Evolutionary conservation across 1,140 invertebrate species (phyloP).

Genomic region (Bombus breviceps): DNA sequence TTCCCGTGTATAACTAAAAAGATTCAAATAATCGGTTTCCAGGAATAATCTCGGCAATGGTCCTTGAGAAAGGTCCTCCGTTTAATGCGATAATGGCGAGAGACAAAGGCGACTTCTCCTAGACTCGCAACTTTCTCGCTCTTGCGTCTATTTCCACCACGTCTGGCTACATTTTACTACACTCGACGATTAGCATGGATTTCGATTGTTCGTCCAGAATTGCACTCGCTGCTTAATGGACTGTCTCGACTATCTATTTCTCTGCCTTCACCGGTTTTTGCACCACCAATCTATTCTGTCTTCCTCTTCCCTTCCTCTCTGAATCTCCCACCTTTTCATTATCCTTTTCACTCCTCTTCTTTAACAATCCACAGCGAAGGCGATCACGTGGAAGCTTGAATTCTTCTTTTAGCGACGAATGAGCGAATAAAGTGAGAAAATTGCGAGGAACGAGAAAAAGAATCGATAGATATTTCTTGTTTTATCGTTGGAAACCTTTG

Average conservation of each 20-base stretch:
- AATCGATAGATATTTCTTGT: too few relatives aligned
- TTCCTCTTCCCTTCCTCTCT: background rate
- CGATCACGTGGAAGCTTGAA: conserved; percentile 54
- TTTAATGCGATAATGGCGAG: conserved; percentile 4
- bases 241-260: conserved; percentile 52
- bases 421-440: background rate
- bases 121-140: conserved; percentile 32
- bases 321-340: background rate
- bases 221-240: conserved; percentile 57
- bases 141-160: background rate
- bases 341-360: conserved; percentile 27
- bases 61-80: background rate
- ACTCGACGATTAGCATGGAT: conserved; percentile 45
- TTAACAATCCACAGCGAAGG: conserved; percentile 24
- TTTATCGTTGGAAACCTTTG: too few relatives aligned
- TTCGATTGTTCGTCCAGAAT: conserved; percentile 39
- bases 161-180: conserved; percentile 29
- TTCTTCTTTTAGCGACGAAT: background rate
- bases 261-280: conserved; percentile 12
- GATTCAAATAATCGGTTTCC: background rate
- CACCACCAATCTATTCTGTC: background rate
- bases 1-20: background rate
- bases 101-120: background rate
- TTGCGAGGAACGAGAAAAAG: background rate
- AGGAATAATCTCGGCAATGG: background rate